Conservation (phyloP, 2,797 vertebrate species). For the Leptatherina wallacei region DNA sequence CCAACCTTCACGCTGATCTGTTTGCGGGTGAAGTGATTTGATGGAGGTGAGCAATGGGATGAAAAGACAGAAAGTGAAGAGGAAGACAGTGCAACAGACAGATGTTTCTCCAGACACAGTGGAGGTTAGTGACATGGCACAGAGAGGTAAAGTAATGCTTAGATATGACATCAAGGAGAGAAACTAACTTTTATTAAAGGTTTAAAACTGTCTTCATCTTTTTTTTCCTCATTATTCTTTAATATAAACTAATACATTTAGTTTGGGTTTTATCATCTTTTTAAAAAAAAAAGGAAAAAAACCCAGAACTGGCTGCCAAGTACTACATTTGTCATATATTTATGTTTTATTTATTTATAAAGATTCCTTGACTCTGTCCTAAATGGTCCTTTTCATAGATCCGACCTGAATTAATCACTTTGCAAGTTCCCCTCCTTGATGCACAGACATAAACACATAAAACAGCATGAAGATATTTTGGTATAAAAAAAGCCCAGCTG, state of each 20-base stretch:
- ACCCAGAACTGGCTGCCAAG: no score
- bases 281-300: no score
- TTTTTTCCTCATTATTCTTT: not conserved
- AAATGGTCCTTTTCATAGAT: constrained; percentile 7
- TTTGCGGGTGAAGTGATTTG: constrained; percentile 79
- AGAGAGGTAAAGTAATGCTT: constrained; percentile 32
- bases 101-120: constrained; percentile 52
- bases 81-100: constrained; percentile 76
- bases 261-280: not conserved
- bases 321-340: not conserved
- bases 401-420: constrained; percentile 16
- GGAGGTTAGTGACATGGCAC: constrained; percentile 57
- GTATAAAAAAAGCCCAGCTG: constrained; percentile 53
- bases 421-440: constrained; percentile 47
- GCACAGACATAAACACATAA: constrained; percentile 46
- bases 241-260: not conserved
- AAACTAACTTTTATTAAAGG: constrained; percentile 6
- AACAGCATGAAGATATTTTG: constrained; percentile 67
- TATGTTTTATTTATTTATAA: not conserved
- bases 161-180: constrained; percentile 27
- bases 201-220: not conserved
- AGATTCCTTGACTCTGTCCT: no score
- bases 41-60: constrained; percentile 79
- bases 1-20: constrained; percentile 85
- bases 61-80: constrained; percentile 72